Evolutionary conservation across 2,888 invertebrate genomes (phyloP).

Genomic region (Leistus spinibarbis): DNA sequence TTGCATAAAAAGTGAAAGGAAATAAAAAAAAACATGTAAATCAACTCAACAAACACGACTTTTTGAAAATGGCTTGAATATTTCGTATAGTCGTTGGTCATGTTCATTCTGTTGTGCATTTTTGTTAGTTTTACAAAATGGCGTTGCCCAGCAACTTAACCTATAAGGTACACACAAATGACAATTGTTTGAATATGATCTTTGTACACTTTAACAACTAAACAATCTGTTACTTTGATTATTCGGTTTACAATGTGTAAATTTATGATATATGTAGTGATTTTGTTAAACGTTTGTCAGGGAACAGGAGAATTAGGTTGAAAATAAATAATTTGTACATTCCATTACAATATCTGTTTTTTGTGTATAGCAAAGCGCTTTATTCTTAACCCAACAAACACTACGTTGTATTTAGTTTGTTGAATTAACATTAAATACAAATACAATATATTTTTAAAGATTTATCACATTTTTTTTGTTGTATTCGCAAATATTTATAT

Average conservation of each 20-base stretch:
- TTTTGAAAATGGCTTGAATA: conserved; percentile 9
- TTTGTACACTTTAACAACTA: not conserved
- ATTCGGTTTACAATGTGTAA: not conserved
- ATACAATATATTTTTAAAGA: too few relatives aligned
- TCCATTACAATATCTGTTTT: conserved; percentile 71
- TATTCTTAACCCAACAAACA: not conserved
- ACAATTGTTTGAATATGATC: not conserved
- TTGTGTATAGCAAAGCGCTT: conserved; percentile 45
- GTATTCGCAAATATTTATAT: not conserved
- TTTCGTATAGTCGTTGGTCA: not conserved
- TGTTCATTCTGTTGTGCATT: not conserved
- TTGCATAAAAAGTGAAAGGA: not conserved
- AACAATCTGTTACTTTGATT: not conserved
- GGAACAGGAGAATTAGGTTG: conserved; percentile 65
- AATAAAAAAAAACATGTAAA: conserved; percentile 16
- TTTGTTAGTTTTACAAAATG: not conserved
- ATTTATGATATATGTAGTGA: conserved; percentile 43
- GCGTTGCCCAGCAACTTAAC: conserved; percentile 4
- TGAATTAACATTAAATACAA: not conserved
- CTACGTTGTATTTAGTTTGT: not conserved
- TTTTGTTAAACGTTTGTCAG: conserved; percentile 57
- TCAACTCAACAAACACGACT: conserved; percentile 21
- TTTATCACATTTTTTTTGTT: too few relatives aligned
- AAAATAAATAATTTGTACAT: conserved; percentile 79
- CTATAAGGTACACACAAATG: conserved; percentile 7